A percentile compares a stretch with the other conserved stretches of the same genome.
Evolutionary conservation across 2,888 invertebrate species (phyloP).

Genomic region (Drosophila pseudotalamancana): DNA sequence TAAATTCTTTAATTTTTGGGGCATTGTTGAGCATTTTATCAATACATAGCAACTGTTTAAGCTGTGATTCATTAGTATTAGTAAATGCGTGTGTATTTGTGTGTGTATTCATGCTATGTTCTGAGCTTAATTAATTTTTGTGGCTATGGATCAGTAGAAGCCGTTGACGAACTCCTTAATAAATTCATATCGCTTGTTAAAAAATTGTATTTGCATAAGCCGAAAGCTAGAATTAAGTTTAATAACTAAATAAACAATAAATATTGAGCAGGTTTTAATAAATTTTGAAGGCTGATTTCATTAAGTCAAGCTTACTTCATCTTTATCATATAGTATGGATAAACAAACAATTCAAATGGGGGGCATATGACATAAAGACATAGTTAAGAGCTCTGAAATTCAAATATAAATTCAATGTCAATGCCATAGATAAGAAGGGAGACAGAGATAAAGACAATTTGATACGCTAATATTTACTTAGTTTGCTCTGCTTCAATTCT

Average conservation of each 20-base stretch:
- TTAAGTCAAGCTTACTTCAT: conserved; percentile 15
- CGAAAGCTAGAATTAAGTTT: background rate
- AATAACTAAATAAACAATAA: conserved; percentile 1
- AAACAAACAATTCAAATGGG: conserved; percentile 1
- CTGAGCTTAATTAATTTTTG: background rate
- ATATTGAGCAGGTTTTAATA: background rate
- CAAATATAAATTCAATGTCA: background rate
- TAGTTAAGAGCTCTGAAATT: background rate
- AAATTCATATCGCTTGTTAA: background rate
- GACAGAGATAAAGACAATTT: background rate
- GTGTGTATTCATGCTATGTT: background rate
- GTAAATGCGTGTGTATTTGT: background rate
- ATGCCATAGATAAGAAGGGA: background rate
- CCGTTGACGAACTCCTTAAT: background rate
- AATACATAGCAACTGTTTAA: background rate
- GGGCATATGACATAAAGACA: background rate
- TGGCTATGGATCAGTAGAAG: background rate
- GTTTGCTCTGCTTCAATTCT: no score
- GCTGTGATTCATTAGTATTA: background rate
- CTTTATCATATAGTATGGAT: conserved; percentile 14
- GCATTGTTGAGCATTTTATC: background rate
- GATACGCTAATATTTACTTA: no score
- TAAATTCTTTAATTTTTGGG: background rate
- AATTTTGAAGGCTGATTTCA: conserved; percentile 11
- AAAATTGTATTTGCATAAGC: conserved; percentile 1